Percentiles rank a stretch among this genome's conserved stretches.
Conservation (phyloP, 2,888 invertebrate genomes). For the Drosophila bunnanda region DNA sequence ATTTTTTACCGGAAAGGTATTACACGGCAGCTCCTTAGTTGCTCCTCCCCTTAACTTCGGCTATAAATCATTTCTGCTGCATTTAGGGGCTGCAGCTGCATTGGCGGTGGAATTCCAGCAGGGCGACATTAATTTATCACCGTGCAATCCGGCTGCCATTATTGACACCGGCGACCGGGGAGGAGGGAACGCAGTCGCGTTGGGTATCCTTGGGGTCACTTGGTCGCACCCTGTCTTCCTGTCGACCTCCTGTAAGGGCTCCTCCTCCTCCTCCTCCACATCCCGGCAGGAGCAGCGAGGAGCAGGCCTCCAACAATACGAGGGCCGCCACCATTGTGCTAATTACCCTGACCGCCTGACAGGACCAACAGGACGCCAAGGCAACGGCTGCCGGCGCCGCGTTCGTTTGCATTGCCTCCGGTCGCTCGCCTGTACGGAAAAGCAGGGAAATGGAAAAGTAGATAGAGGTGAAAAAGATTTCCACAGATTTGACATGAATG, state of each 20-base stretch:
- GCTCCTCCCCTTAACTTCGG: slow-evolving; percentile 14
- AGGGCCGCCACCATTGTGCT: slow-evolving; percentile 81
- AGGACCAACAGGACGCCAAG: slow-evolving; percentile 69
- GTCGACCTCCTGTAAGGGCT: neutral
- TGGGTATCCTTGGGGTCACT: slow-evolving; percentile 23
- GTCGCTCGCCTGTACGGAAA: slow-evolving; percentile 89
- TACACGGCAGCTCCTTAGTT: slow-evolving; percentile 16
- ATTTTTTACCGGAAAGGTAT: slow-evolving; percentile 40
- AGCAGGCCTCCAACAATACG: slow-evolving; percentile 78
- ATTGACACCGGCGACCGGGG: slow-evolving; percentile 63
- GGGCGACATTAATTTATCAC: slow-evolving; percentile 75
- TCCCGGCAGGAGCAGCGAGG: slow-evolving; percentile 56
- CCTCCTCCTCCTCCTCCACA: slow-evolving; percentile 22
- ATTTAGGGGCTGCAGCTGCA: slow-evolving; percentile 64
- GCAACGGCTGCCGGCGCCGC: slow-evolving; percentile 85
- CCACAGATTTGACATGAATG: slow-evolving; percentile 66
- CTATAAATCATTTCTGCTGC: slow-evolving; percentile 62
- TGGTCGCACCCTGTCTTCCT: slow-evolving; percentile 3
- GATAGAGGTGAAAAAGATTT: slow-evolving; percentile 24
- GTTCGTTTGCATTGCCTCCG: slow-evolving; percentile 92
- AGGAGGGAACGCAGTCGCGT: neutral
- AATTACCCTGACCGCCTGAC: slow-evolving; percentile 79
- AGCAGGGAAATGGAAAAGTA: slow-evolving; percentile 47
- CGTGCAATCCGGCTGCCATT: slow-evolving; percentile 65
- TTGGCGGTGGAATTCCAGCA: slow-evolving; percentile 72